Base-by-base conservation (phyloP, 2,888 invertebrate genomes). In the Scaptomyza parva region DNA sequence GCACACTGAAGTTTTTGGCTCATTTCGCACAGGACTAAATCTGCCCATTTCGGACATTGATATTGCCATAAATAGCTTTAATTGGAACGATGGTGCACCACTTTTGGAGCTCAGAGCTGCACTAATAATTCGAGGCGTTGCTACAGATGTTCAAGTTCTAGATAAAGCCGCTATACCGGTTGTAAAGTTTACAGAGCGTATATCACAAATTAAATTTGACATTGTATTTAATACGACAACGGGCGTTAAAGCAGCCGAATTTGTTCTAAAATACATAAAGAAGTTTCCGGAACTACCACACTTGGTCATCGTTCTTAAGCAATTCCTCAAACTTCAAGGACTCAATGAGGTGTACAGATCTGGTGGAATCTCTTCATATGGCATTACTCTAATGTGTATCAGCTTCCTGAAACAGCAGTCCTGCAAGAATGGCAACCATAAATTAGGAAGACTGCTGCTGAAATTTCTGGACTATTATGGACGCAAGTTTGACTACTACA, bases 391-490 rank as follows among this genome's bases (percentile, higher is more conserved):
- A 0, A 87, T 83, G 87, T 87, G 87, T 47, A 59, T 83, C 8
- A 65, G 86, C 40, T 83, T 83, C 17, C 47, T 83, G 20, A 70
- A 87, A 44, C 53, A 65, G n/a, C 69, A 72, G 14, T 5, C 39
- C 2, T 52, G 40, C 18, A 73, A 45, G 22, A 45, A n/a, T n/a
- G 58, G 57, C 12, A 83, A 73, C n/a, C 76, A 52, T 44, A 44
- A 7, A 11, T 50, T 83, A 43, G 83, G 76, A 0, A 55, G 69
- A 39, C 17, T 87, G 28, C 48, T 83, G 18, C 35, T 83, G 0
- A 87, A 85, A 28, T 87, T 83, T 30, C 40, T 87, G 17, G 88
- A 83, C 12, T 87, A 66, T 51, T 83, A 85, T 37, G 82, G 82
- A 22, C 76, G 88, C n/a, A 87, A 87, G 18, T 83, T 83, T 58